A percentile compares a stretch with the other conserved stretches of the same genome.
Evolutionary conservation across 2,888 invertebrate species (phyloP).

Genomic region (Stictocephala bisonia): DNA sequence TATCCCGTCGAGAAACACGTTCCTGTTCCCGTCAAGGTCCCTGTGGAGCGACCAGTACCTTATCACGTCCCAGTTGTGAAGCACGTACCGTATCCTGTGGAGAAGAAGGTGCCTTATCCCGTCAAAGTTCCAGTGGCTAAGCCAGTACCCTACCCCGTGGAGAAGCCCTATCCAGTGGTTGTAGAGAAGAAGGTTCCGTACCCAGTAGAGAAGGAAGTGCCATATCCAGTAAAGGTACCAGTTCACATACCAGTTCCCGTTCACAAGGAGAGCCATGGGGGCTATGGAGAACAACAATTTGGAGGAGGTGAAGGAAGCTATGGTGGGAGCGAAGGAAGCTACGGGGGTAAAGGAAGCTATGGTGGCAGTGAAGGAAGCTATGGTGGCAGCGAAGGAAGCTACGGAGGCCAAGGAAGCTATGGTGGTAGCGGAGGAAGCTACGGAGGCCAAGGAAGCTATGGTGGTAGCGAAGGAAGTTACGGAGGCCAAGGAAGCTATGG

Average conservation of each 20-base stretch:
- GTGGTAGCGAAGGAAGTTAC: no score
- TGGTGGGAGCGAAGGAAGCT: no score
- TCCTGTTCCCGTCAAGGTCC: conserved; percentile 50
- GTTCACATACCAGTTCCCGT: conserved; percentile 71
- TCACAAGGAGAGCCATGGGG: conserved; percentile 57
- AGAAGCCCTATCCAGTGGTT: conserved; percentile 44
- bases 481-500: no score
- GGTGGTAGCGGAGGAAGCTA: no score
- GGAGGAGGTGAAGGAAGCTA: conserved; percentile 3
- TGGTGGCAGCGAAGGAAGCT: no score
- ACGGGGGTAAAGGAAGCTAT: no score
- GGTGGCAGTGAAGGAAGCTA: no score
- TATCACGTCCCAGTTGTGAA: conserved; percentile 50
- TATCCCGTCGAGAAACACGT: conserved; percentile 64
- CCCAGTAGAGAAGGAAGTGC: conserved; percentile 52
- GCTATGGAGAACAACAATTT: not conserved
- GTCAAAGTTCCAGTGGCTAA: conserved; percentile 53
- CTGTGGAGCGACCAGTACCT: conserved; percentile 48
- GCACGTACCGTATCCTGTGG: conserved; percentile 50
- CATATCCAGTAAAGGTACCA: conserved; percentile 41
- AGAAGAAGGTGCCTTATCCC: conserved; percentile 39
- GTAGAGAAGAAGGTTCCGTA: conserved; percentile 55
- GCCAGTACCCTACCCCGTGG: conserved; percentile 53
- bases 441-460: no score
- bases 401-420: no score